phyloP scores from a whole-genome alignment of 2,797 vertebrate species.

The Corythornis leucogaster region DNA sequence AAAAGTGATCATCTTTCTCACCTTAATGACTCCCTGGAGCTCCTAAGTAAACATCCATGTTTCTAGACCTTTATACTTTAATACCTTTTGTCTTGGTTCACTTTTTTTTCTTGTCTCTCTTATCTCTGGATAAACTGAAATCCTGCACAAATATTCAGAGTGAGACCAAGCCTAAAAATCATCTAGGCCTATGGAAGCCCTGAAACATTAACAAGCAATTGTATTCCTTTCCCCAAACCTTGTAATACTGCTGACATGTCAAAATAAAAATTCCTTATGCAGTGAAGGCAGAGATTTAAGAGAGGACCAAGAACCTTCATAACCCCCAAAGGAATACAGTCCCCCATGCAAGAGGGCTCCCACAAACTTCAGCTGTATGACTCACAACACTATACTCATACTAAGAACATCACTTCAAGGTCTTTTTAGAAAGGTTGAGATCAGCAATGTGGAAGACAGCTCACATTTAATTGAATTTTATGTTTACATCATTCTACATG shows the following conservation, averaged over 20 bases:
- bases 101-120: not conserved
- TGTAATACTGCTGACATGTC: not conserved
- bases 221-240: not conserved
- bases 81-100: not conserved
- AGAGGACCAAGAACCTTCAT: not conserved
- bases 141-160: not conserved
- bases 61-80: not conserved
- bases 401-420: not conserved
- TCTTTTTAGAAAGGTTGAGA: not conserved
- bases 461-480: slow-evolving; percentile 8
- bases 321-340: not conserved
- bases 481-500: slow-evolving; percentile 1
- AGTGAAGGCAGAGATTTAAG: not conserved
- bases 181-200: not conserved
- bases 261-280: not conserved
- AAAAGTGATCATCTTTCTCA: not conserved
- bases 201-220: not conserved
- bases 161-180: not conserved
- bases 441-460: not conserved
- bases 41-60: not conserved
- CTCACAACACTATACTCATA: not conserved
- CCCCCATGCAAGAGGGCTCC: not conserved
- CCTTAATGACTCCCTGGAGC: not conserved
- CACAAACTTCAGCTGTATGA: not conserved
- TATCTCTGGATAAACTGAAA: not conserved